Percentiles rank a stretch among this genome's conserved stretches.
Evolutionary conservation across 2,888 invertebrate species (phyloP).

Genomic region (Pyrgus malvae): DNA sequence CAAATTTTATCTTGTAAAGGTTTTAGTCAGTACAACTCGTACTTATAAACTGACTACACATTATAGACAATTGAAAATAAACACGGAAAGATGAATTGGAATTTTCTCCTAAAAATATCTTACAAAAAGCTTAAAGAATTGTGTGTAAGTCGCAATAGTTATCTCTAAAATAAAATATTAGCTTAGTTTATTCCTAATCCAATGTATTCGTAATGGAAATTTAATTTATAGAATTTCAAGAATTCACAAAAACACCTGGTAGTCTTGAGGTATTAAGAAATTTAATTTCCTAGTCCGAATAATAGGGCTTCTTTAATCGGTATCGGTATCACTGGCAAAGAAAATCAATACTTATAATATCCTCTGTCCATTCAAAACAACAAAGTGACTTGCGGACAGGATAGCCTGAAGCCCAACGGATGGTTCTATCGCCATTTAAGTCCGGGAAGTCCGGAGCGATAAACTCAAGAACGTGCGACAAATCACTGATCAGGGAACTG

Average conservation of each 20-base stretch:
- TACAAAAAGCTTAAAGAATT: too few species aligned
- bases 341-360: neutral
- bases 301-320: neutral
- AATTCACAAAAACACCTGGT: neutral
- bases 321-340: neutral
- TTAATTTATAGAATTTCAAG: too few species aligned
- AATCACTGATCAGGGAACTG: constrained; percentile 14
- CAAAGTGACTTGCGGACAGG: constrained; percentile 4
- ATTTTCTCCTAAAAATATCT: too few species aligned
- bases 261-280: neutral
- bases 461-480: constrained; percentile 22
- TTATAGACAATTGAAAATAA: neutral
- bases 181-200: too few species aligned
- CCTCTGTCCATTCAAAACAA: neutral
- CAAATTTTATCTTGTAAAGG: constrained; percentile 3
- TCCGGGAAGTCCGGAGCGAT: constrained; percentile 23
- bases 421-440: constrained; percentile 24
- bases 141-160: too few species aligned
- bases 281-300: neutral
- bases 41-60: neutral
- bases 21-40: neutral
- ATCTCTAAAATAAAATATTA: too few species aligned
- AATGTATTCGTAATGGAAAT: too few species aligned
- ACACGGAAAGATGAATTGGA: neutral
- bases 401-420: constrained; percentile 18